Base-by-base conservation (phyloP, 2,113 vertebrate genomes). In the Chamaea fasciata region DNA sequence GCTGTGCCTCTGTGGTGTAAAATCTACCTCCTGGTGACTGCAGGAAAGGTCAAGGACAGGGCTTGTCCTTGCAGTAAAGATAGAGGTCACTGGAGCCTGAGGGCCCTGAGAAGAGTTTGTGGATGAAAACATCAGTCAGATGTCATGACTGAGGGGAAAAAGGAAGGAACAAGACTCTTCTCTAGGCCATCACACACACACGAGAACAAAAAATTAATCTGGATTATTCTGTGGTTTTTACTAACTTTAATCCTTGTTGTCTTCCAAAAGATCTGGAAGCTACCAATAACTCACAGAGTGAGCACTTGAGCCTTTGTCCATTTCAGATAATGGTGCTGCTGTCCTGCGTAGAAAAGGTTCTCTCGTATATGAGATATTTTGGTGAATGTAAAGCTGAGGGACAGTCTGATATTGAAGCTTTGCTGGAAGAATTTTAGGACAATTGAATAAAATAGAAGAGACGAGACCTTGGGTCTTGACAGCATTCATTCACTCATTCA, bases 1-100 rank as follows among this genome's bases (percentile, higher is more conserved):
- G 3, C 22, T 46, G 33, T 76, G 28, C n/a, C 35, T 80, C 28
- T 0, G 0, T 16, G 28, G 56, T 50, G 33, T 14, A 59, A 41
- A 79, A 55, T 60, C 53, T 76, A 16, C 52, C 35, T 94, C 20
- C 14, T 62, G 42, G 20, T 69, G 67, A 80, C 24, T 49, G 10
- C 20, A 74, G 31, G 9, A 65, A 85, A 73, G 11, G 28, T 46
- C 53, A 49, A 49, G 39, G 63, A 37, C 31, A 62, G 33, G 37
- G 8, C 9, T 69, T 73, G 46, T 57, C 42, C 46, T 73, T 80
- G 24, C 21, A 8, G 28, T 49, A 31, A 57, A 64, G 42, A 33
- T 26, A 27, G 71, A 86, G 19, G 16, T 56, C 2, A 0, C 17
- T 63, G 33, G 21, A 85, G 23, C 9, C 26, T 71, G 53, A n/a